Evolutionary conservation across 2,113 vertebrate species (phyloP), one percentile per base, ranked within the genome.

Genomic region (Scartelaos histophorus): DNA sequence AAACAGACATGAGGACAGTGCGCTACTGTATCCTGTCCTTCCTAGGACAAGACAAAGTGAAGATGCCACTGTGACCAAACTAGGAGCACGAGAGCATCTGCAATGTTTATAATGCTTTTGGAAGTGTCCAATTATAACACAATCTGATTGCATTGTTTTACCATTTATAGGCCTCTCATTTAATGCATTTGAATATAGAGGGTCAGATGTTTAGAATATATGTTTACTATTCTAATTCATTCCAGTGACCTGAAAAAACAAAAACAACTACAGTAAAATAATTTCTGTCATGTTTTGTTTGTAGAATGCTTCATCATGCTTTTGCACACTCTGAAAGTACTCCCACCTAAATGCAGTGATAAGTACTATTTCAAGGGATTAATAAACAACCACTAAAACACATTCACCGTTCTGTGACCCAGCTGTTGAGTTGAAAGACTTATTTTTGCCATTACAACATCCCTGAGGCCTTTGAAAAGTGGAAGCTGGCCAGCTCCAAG

Each of bases 1-100:
- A 83, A 89, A 89, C 80, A 87, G 73, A 77, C 68, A 54, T 10
- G 11, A 58, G 43, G 79, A 81, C 81, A 75, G 65, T 46, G 65
- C 75, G 82, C 75, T 77, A 82, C 71, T 54, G 70, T 70, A 35
- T 25, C n/a, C 83, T 81, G 84, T 86, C 87, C 88, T 88, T 90
- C 80, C 86, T 86, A 53, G 82, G 87, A 65, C 67, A 87, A 78
- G 61, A 75, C 70, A 71, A 65, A 29, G 68, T 22, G 66, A 68
- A 21, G 73, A 62, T 85, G 80, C 76, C 71, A 79, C 67, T 75
- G 72, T 68, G 76, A 82, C 83, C 88, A 88, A 90, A 89, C 75
- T 84, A 80, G 88, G 82, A 88, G 72, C 73, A 67, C 76, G n/a
- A 12, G 15, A 51, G 49, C 49, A 6, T 17, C 49, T 51, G 49